These are phyloP conservation scores for Xanthia icteritia DNA, from an alignment of 2,888 invertebrate species.

Conservation along the genomic window DNA sequence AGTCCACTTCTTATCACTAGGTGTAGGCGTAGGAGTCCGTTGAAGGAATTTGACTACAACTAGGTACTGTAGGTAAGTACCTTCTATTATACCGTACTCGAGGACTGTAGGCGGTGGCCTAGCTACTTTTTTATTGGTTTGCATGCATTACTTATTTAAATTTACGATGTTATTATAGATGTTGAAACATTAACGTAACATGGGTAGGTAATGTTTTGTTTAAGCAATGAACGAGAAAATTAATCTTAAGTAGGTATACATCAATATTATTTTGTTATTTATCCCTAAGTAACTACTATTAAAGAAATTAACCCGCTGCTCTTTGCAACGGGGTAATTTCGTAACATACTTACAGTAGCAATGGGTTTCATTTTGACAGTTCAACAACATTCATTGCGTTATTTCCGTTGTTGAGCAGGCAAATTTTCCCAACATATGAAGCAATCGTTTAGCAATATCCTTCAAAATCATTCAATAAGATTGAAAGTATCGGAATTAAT, in stretches of 20 bases:
- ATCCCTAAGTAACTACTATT: no score
- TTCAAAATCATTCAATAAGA: no score
- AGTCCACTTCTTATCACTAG: conserved; percentile 45
- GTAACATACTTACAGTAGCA: no score
- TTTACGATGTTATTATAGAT: conserved; percentile 10
- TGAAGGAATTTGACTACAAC: conserved; percentile 32
- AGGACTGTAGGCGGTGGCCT: conserved; percentile 36
- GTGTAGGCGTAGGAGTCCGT: conserved; percentile 54
- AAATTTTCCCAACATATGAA: no score
- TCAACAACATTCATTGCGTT: no score
- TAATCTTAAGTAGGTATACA: no score
- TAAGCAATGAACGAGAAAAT: not conserved
- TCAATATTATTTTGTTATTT: not conserved
- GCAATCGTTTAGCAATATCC: no score
- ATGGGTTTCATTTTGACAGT: no score
- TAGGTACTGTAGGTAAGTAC: not conserved
- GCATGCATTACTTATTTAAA: conserved; percentile 34
- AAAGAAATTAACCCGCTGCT: no score
- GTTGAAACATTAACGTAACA: not conserved
- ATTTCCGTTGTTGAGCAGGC: no score
- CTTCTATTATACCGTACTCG: conserved; percentile 3
- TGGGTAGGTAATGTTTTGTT: not conserved
- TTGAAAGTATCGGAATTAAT: no score
- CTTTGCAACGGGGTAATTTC: no score
- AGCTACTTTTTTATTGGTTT: conserved; percentile 35